phyloP scores from a whole-genome alignment of 2,888 invertebrate species.

The Pollenia labialis region DNA sequence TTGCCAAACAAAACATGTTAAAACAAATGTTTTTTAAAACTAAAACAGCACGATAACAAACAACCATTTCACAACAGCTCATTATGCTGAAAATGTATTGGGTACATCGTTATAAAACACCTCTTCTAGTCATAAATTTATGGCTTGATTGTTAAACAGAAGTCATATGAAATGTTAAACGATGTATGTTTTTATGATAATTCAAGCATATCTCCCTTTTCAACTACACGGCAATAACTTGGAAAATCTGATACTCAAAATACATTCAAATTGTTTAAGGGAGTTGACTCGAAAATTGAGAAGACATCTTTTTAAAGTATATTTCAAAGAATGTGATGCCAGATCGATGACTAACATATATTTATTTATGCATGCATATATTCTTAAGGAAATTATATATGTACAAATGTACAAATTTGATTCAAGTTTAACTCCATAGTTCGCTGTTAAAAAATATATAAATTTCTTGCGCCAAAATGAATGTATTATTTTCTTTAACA shows the following conservation, averaged over 20 bases:
- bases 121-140: constrained; percentile 20
- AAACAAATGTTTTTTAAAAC: constrained; percentile 68
- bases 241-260: constrained; percentile 52
- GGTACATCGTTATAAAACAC: not conserved
- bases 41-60: constrained; percentile 58
- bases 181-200: constrained; percentile 50
- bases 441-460: too few species aligned
- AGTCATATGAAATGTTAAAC: constrained; percentile 53
- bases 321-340: not conserved
- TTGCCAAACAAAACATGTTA: constrained; percentile 68
- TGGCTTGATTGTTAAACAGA: constrained; percentile 51
- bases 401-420: too few species aligned
- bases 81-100: constrained; percentile 19
- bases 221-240: constrained; percentile 17
- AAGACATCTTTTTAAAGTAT: constrained; percentile 51
- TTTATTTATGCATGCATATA: too few species aligned
- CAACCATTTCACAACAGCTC: constrained; percentile 43
- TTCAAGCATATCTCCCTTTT: constrained; percentile 62
- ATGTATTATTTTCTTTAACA: too few species aligned
- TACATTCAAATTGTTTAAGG: constrained; percentile 31
- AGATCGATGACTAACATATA: not conserved
- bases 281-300: constrained; percentile 46
- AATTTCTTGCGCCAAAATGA: too few species aligned
- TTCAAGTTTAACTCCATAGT: too few species aligned
- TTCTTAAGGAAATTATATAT: too few species aligned